Percentiles rank a stretch among this genome's conserved stretches.
Conservation (phyloP, 1,140 invertebrate genomes). For the Caerostris darwini region DNA sequence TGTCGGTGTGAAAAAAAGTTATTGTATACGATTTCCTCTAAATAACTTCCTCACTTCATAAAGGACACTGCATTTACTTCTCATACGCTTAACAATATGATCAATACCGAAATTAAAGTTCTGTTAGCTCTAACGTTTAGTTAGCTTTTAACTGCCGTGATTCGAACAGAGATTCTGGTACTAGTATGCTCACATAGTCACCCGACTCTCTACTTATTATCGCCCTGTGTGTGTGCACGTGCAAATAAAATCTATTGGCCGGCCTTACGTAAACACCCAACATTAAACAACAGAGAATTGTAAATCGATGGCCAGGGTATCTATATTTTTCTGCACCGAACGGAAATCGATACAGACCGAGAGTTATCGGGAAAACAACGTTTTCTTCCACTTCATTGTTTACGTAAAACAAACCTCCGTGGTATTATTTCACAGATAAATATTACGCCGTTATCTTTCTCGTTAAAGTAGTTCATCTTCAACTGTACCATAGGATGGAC, state of each 20-base stretch:
- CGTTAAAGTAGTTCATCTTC: neutral
- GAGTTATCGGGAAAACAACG: conserved; percentile 61
- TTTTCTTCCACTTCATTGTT: conserved; percentile 56
- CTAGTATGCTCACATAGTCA: neutral
- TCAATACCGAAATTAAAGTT: neutral
- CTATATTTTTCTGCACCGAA: conserved; percentile 48
- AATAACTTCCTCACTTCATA: no score
- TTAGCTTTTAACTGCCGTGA: neutral
- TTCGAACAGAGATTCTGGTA: neutral
- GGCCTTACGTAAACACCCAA: conserved; percentile 2
- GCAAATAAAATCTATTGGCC: conserved; percentile 5
- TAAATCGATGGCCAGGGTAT: conserved; percentile 39
- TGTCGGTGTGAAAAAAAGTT: no score
- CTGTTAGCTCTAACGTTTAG: neutral
- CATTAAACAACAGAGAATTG: conserved; percentile 25
- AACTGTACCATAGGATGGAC: neutral
- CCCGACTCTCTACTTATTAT: neutral
- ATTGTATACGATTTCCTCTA: no score
- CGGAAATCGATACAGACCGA: conserved; percentile 46
- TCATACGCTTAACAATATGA: no score
- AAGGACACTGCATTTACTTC: no score
- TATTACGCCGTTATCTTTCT: neutral
- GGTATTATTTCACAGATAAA: conserved; percentile 14
- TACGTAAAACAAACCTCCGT: neutral
- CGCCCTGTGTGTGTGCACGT: neutral